phyloP scores from a whole-genome alignment of 2,113 vertebrate genomes.

The Campylomormyrus tamandua region DNA sequence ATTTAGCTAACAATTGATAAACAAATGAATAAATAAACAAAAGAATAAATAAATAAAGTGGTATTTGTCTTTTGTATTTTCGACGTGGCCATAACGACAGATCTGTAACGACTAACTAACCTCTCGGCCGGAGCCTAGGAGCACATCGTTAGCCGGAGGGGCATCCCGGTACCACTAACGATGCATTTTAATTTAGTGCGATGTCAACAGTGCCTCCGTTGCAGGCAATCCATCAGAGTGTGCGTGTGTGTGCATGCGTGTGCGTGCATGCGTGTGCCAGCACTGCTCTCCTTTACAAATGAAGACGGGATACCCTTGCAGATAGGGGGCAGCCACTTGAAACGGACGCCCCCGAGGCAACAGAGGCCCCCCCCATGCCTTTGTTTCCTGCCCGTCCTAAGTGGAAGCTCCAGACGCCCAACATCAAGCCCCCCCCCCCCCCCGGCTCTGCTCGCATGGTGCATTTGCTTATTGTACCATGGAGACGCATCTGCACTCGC shows the following conservation, averaged over 20 bases:
- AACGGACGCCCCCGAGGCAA: conserved; percentile 36
- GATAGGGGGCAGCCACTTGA: conserved; percentile 40
- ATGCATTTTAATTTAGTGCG: background rate
- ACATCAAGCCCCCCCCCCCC: conserved; percentile 35
- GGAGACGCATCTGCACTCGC: conserved; percentile 43
- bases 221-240: conserved; percentile 17
- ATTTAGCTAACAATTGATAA: background rate
- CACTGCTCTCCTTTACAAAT: conserved; percentile 47
- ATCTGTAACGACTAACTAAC: background rate
- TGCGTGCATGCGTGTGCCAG: conserved; percentile 36
- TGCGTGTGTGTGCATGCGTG: conserved; percentile 37
- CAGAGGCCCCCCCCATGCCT: conserved; percentile 25
- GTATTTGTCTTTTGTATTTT: background rate
- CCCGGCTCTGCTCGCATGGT: conserved; percentile 36
- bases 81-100: background rate
- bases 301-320: conserved; percentile 49
- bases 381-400: conserved; percentile 41
- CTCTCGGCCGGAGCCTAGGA: background rate
- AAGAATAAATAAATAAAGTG: background rate
- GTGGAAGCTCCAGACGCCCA: conserved; percentile 33
- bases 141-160: background rate
- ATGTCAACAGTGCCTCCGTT: background rate
- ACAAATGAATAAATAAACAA: background rate
- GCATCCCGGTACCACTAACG: background rate
- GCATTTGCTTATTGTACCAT: conserved; percentile 46